Conservation (phyloP, 2,113 vertebrate species). For the Cephalopholis sonnerati region DNA sequence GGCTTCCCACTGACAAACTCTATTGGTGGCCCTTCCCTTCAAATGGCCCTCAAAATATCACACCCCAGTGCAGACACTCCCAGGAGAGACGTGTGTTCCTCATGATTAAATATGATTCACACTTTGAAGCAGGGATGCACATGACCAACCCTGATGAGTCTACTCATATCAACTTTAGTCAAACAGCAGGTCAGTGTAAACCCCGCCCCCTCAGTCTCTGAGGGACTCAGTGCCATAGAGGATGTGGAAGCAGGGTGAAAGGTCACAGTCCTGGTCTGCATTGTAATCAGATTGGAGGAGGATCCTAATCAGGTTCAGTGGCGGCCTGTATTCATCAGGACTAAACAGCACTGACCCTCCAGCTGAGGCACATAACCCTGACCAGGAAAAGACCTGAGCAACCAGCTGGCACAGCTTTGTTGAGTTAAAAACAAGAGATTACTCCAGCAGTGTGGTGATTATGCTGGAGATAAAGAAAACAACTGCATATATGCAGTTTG, state of each 20-base stretch:
- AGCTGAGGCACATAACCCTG: conserved; percentile 70
- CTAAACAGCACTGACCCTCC: conserved; percentile 51
- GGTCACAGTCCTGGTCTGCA: conserved; percentile 59
- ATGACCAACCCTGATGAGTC: conserved; percentile 16
- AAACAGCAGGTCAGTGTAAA: neutral
- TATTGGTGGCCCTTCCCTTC: conserved; percentile 16
- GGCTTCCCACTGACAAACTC: conserved; percentile 11
- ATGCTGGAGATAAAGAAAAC: neutral
- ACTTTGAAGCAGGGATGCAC: conserved; percentile 24
- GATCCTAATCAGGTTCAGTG: conserved; percentile 62
- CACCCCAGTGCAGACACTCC: conserved; percentile 19
- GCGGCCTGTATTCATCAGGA: conserved; percentile 60
- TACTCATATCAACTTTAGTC: conserved; percentile 48
- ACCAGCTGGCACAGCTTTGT: conserved; percentile 58
- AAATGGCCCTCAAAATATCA: conserved; percentile 9
- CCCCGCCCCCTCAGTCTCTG: conserved; percentile 13
- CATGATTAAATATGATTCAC: conserved; percentile 50
- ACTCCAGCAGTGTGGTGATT: neutral
- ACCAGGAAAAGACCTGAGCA: conserved; percentile 40
- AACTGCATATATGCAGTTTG: neutral
- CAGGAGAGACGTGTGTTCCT: conserved; percentile 18
- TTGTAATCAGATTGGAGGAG: conserved; percentile 72
- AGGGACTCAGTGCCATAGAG: conserved; percentile 32
- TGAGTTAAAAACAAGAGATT: conserved; percentile 30
- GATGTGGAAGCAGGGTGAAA: conserved; percentile 57